phyloP scores from a whole-genome alignment of 2,888 invertebrate species.

The Drosophila mettleri region DNA sequence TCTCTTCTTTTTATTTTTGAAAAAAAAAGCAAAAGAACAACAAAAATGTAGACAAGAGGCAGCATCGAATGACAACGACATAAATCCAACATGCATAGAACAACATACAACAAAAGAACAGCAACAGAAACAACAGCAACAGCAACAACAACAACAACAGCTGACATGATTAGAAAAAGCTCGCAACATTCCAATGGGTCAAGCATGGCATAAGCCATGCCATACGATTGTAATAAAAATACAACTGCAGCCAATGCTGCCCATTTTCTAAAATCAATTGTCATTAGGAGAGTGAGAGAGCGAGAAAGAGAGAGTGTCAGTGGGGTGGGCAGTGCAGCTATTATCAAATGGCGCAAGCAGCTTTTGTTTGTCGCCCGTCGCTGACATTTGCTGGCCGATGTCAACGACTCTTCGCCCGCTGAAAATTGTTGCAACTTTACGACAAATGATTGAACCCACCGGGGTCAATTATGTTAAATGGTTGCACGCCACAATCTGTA shows the following conservation, averaged over 20 bases:
- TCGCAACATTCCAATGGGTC: conserved; percentile 46
- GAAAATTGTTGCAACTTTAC: conserved; percentile 35
- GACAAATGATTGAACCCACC: conserved; percentile 39
- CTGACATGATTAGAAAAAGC: conserved; percentile 9
- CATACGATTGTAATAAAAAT: conserved; percentile 33
- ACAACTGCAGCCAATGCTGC: conserved; percentile 46
- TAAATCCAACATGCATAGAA: conserved; percentile 46
- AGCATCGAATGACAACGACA: conserved; percentile 37
- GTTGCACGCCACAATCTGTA: conserved; percentile 11
- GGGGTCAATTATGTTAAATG: conserved; percentile 73
- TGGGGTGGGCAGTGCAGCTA: background rate
- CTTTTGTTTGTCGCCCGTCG: conserved; percentile 20
- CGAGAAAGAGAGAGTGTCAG: background rate
- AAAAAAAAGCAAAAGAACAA: conserved; percentile 8
- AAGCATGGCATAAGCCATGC: conserved; percentile 67
- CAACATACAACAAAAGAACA: conserved; percentile 25
- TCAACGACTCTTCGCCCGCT: conserved; percentile 39
- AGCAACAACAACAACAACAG: conserved; percentile 1
- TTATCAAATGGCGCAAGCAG: conserved; percentile 16
- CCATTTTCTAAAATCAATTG: conserved; percentile 58
- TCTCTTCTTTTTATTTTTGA: background rate
- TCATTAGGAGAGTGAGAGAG: background rate
- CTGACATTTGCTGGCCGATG: conserved; percentile 25
- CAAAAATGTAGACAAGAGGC: conserved; percentile 20
- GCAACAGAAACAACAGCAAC: conserved; percentile 12